Evolutionary conservation across 2,113 vertebrate species (phyloP).

Genomic region (Ascaphus truei): DNA sequence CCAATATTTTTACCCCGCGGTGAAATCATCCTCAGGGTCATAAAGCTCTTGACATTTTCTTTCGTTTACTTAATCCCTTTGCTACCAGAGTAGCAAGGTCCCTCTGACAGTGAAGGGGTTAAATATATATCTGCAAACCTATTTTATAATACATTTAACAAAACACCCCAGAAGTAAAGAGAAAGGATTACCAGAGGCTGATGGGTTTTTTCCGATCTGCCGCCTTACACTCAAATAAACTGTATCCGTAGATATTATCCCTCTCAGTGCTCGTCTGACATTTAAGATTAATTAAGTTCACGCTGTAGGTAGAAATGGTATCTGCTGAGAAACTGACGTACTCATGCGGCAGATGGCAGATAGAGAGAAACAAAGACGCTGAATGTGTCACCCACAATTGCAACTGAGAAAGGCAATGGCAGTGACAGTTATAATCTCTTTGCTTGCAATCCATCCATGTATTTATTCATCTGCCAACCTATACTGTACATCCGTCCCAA

Average conservation of each 20-base stretch:
- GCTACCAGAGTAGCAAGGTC: no score
- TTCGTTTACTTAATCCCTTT: no score
- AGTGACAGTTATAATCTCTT: no score
- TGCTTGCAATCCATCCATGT: no score
- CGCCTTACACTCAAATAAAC: not conserved
- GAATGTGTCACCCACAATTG: not conserved
- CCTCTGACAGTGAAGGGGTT: no score
- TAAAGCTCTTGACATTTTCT: no score
- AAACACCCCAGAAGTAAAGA: not conserved
- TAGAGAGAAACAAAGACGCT: not conserved
- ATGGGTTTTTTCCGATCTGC: not conserved
- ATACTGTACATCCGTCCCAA: no score
- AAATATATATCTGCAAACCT: no score
- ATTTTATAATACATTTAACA: not conserved
- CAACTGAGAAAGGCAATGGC: no score
- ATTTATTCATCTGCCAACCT: no score
- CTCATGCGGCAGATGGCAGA: not conserved
- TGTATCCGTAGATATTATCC: not conserved
- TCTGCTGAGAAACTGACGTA: not conserved
- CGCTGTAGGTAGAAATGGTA: conserved; percentile 3
- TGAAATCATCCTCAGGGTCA: no score
- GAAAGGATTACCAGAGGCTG: conserved; percentile 9
- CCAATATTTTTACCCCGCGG: no score
- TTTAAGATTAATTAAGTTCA: conserved; percentile 15
- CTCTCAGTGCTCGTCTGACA: not conserved